Percentiles rank a stretch among this genome's conserved stretches.
These are phyloP conservation scores for Buathra laborator DNA, from an alignment of 2,888 invertebrate genomes.

Conservation along the genomic window DNA sequence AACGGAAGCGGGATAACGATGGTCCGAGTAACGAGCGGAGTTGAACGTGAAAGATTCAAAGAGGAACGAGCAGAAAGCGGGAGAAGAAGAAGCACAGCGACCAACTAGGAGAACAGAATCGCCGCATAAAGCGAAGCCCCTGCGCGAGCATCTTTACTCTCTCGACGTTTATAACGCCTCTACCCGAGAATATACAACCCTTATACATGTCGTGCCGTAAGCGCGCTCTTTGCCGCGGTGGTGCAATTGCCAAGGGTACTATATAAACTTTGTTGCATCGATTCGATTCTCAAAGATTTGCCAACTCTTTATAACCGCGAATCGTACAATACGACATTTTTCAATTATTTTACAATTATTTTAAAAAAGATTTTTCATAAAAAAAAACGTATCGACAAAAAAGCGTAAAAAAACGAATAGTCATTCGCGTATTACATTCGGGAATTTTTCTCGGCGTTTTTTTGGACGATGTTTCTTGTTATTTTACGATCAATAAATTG, in stretches of 20 bases:
- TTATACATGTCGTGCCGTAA: slow-evolving; percentile 37
- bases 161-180: slow-evolving; percentile 66
- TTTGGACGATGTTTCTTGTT: too few relatives aligned
- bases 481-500: too few relatives aligned
- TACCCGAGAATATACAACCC: slow-evolving; percentile 56
- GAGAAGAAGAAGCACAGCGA: slow-evolving; percentile 51
- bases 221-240: slow-evolving; percentile 14
- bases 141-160: slow-evolving; percentile 3
- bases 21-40: slow-evolving; percentile 54
- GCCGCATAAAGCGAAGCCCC: slow-evolving; percentile 36
- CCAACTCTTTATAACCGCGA: too few relatives aligned
- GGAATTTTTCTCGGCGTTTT: too few relatives aligned
- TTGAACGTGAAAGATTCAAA: slow-evolving; percentile 25
- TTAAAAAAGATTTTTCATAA: too few relatives aligned
- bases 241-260: neutral
- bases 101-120: slow-evolving; percentile 64
- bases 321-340: too few relatives aligned
- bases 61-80: slow-evolving; percentile 54
- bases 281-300: too few relatives aligned
- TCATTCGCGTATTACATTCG: too few relatives aligned
- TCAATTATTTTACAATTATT: too few relatives aligned
- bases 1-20: slow-evolving; percentile 47
- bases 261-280: too few relatives aligned
- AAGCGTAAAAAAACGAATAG: too few relatives aligned
- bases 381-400: too few relatives aligned